phyloP scores from a whole-genome alignment of 1,140 invertebrate species.

The Lamellibrachia luymesi region DNA sequence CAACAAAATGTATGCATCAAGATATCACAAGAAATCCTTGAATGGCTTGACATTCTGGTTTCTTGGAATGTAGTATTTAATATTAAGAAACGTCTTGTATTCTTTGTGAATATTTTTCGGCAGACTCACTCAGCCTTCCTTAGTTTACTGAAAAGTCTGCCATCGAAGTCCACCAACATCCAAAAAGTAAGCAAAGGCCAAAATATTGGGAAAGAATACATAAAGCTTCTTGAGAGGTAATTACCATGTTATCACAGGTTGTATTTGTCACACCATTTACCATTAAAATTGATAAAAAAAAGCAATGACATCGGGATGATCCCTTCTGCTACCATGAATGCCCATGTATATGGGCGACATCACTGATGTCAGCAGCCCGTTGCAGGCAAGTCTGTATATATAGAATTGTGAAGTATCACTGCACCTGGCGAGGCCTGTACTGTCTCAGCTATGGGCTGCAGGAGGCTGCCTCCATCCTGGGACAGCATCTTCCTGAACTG shows the following conservation, averaged over 20 bases:
- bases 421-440: background rate
- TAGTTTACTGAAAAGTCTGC: no score
- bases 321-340: background rate
- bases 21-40: no score
- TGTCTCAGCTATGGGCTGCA: background rate
- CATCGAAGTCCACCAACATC: no score
- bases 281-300: background rate
- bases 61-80: no score
- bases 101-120: no score
- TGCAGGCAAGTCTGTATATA: background rate
- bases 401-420: background rate
- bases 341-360: background rate
- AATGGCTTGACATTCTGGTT: no score
- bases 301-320: background rate
- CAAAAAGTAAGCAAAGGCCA: no score
- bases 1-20: no score
- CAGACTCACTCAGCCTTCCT: no score
- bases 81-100: no score
- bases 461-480: conserved; percentile 11
- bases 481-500: background rate
- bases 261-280: background rate
- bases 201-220: no score
- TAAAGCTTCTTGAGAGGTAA: no score
- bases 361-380: background rate
- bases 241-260: background rate